phyloP scores from a whole-genome alignment of 2,113 vertebrate genomes.

The Paratilapia polleni region DNA sequence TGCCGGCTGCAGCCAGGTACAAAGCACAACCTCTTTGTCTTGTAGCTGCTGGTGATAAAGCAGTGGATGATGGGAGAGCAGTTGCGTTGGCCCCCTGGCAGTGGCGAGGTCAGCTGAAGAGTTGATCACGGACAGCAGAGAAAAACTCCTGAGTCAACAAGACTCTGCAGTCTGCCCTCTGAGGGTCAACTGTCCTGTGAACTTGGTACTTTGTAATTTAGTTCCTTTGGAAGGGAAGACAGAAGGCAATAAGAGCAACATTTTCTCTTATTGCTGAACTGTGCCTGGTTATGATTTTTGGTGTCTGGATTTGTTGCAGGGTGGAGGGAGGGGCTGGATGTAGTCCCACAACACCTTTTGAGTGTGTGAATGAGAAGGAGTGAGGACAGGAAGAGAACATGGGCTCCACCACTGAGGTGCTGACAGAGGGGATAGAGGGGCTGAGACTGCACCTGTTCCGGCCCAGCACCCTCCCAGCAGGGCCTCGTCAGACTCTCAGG shows the following conservation, averaged over 20 bases:
- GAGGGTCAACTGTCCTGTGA: conserved; percentile 60
- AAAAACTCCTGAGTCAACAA: conserved; percentile 72
- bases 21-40: conserved; percentile 70
- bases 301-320: conserved; percentile 40
- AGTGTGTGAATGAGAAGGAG: conserved; percentile 74
- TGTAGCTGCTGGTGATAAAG: conserved; percentile 67
- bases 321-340: conserved; percentile 49
- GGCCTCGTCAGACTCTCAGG: conserved; percentile 59
- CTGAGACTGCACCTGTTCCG: conserved; percentile 78
- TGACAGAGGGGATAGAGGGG: conserved; percentile 72
- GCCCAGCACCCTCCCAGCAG: conserved; percentile 73
- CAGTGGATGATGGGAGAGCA: conserved; percentile 62
- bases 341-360: conserved; percentile 67
- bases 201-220: conserved; percentile 54
- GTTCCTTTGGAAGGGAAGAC: conserved; percentile 38
- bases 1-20: conserved; percentile 61
- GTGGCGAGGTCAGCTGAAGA: conserved; percentile 58
- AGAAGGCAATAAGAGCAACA: conserved; percentile 19
- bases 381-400: conserved; percentile 72
- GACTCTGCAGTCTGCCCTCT: conserved; percentile 59
- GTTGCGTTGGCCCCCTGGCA: conserved; percentile 41
- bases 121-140: conserved; percentile 49
- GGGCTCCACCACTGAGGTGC: conserved; percentile 73
- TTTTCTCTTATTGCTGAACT: conserved; percentile 24
- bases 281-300: conserved; percentile 25